Evolutionary conservation across 2,797 vertebrate species (phyloP).

Genomic region (Pangasius krempfi): DNA sequence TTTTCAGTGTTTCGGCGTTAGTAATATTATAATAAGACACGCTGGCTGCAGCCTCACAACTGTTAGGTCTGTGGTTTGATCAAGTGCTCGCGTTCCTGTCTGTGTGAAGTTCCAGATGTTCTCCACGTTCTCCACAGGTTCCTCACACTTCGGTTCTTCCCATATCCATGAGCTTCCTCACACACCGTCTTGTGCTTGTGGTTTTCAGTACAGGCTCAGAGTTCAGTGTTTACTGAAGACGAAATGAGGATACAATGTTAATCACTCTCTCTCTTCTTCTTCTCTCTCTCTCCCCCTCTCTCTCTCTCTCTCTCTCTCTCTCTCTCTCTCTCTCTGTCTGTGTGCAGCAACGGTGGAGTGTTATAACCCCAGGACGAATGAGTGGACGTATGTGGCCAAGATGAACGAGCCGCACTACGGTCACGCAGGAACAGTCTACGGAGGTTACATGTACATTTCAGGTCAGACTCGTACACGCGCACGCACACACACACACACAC

Average conservation of each 20-base stretch:
- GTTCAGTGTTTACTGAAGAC: neutral
- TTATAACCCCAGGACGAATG: conserved; percentile 97
- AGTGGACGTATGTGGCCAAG: conserved; percentile 98
- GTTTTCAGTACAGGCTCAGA: neutral
- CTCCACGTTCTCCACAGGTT: neutral
- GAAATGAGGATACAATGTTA: neutral
- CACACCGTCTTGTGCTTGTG: neutral
- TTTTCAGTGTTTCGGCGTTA: neutral
- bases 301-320: conserved; percentile 29
- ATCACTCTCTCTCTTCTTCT: neutral
- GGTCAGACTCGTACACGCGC: conserved; percentile 71
- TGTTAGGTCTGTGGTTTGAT: neutral
- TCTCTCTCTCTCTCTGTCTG: conserved; percentile 16
- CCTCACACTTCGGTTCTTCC: neutral
- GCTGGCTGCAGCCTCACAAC: neutral
- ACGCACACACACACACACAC: neutral
- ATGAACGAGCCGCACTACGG: conserved; percentile 99
- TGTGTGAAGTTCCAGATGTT: neutral
- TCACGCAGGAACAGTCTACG: conserved; percentile 95
- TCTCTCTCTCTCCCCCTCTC: neutral
- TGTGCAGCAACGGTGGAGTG: conserved; percentile 93
- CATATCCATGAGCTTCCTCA: neutral
- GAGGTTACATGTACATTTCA: conserved; percentile 99
- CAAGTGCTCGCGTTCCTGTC: neutral
- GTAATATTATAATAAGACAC: neutral